These are phyloP conservation scores for Drymonia ruficornis DNA, from an alignment of 2,888 invertebrate species.

Conservation along the genomic window DNA sequence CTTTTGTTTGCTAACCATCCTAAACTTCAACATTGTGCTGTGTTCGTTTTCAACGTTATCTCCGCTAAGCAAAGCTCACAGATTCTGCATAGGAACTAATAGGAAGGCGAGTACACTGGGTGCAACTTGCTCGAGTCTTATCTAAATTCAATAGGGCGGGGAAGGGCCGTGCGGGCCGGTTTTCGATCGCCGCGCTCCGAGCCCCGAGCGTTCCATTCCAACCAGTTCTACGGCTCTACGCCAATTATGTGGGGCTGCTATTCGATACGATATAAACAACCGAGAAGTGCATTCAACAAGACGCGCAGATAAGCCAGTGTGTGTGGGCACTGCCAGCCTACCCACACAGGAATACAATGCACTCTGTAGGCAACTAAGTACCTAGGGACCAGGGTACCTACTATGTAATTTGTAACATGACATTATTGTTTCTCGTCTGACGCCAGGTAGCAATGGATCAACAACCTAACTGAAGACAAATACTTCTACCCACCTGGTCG, in stretches of 20 bases:
- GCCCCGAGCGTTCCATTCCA: conserved; percentile 34
- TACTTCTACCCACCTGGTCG: conserved; percentile 4
- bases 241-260: conserved; percentile 45
- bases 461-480: conserved; percentile 1
- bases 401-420: conserved; percentile 20
- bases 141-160: conserved; percentile 58
- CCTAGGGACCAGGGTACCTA: too few relatives aligned
- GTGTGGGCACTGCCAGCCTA: conserved; percentile 24
- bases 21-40: too few relatives aligned
- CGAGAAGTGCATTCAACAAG: conserved; percentile 50
- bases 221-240: conserved; percentile 61
- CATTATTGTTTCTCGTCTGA: conserved; percentile 6
- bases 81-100: conserved; percentile 16
- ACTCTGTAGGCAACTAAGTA: conserved; percentile 16
- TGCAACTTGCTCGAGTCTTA: conserved; percentile 52
- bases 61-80: background rate
- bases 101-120: conserved; percentile 14
- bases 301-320: conserved; percentile 20
- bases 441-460: conserved; percentile 5
- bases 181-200: conserved; percentile 40
- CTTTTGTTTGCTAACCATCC: too few relatives aligned
- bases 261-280: conserved; percentile 55
- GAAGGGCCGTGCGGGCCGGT: conserved; percentile 54
- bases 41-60: background rate
- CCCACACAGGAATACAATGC: conserved; percentile 32